phyloP scores from a whole-genome alignment of 1,140 invertebrate genomes.

The Berghia stephanieae region DNA sequence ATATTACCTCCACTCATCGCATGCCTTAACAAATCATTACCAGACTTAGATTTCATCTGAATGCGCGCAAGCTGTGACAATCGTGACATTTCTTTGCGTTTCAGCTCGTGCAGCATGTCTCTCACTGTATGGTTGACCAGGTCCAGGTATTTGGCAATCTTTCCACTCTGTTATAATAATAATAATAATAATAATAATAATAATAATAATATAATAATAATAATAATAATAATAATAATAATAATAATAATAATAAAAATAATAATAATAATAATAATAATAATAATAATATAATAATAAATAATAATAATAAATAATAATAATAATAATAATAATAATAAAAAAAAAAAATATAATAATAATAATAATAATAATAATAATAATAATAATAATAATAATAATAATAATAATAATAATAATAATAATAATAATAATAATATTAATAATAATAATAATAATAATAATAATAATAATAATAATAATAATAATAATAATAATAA shows the following conservation, averaged over 20 bases:
- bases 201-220: neutral
- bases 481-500: no score
- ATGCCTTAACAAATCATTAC: slow-evolving; percentile 58
- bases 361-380: no score
- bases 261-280: no score
- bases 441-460: no score
- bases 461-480: no score
- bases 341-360: no score
- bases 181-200: neutral
- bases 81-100: slow-evolving; percentile 85
- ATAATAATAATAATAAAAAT: neutral
- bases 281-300: no score
- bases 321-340: no score
- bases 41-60: slow-evolving; percentile 71
- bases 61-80: slow-evolving; percentile 76
- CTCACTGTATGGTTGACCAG: slow-evolving; percentile 88
- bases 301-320: no score
- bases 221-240: neutral
- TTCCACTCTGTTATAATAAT: slow-evolving; percentile 75
- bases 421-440: no score
- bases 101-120: slow-evolving; percentile 90
- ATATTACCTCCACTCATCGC: slow-evolving; percentile 53
- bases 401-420: no score
- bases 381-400: no score
- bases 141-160: slow-evolving; percentile 90